These are phyloP conservation scores for Caenorhabditis sp. DNA, from an alignment of 2,888 invertebrate genomes.

Conservation along the genomic window DNA sequence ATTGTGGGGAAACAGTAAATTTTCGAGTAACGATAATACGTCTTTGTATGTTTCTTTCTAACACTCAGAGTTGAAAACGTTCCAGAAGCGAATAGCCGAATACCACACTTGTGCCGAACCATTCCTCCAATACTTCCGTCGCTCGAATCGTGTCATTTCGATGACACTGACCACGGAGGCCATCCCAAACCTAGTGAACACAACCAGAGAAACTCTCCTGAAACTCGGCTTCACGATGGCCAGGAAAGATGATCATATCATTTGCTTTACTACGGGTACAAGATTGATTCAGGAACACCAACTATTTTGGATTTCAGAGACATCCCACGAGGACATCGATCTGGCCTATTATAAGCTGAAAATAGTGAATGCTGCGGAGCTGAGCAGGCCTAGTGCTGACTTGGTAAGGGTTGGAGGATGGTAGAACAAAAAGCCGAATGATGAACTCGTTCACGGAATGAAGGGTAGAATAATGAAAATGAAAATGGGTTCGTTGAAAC, in stretches of 20 bases:
- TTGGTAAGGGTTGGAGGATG: slow-evolving; percentile 35
- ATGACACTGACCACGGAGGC: slow-evolving; percentile 49
- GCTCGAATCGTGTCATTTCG: slow-evolving; percentile 74
- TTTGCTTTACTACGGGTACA: slow-evolving; percentile 65
- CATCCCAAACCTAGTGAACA: slow-evolving; percentile 64
- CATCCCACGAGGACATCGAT: slow-evolving; percentile 54
- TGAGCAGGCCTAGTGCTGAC: slow-evolving; percentile 45
- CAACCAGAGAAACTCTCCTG: slow-evolving; percentile 59
- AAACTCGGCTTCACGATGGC: slow-evolving; percentile 69
- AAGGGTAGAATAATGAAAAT: no score
- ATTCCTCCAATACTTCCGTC: slow-evolving; percentile 79
- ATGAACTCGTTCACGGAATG: no score
- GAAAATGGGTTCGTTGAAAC: no score
- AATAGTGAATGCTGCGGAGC: slow-evolving; percentile 38
- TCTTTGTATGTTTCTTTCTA: no score
- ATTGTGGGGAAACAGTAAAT: neutral
- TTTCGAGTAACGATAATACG: neutral
- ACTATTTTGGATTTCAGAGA: slow-evolving; percentile 39
- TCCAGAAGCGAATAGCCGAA: slow-evolving; percentile 79
- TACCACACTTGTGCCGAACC: slow-evolving; percentile 79
- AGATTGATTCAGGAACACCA: no score
- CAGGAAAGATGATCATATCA: slow-evolving; percentile 56
- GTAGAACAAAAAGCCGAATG: no score
- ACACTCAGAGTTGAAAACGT: no score
- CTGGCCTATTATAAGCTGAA: slow-evolving; percentile 69